Base-by-base conservation (phyloP, 2,888 invertebrate genomes). In the Antheraea yamamai region DNA sequence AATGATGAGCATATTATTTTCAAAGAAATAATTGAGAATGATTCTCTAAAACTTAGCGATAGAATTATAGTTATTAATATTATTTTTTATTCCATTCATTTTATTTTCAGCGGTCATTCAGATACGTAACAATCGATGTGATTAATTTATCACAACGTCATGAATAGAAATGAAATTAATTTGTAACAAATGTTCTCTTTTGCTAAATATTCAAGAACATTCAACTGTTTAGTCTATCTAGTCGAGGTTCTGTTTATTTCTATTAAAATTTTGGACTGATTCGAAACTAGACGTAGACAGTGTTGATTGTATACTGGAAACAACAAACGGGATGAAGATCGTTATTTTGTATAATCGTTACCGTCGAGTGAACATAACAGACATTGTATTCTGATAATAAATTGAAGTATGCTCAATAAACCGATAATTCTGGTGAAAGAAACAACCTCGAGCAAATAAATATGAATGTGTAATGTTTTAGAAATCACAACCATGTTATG, bases 291-390 rank as follows among this genome's bases (percentile, higher is more conserved):
- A 39, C 39, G 30, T 12, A 30, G 26, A 18, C 68, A 7, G 68
- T 18, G 16, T 35, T 39, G 70, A 70, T 70, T 70, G 35, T 70
- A 70, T 39, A 70, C 39, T 39, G 8, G n/a, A 70, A 39, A 70
- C 39, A 20, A 20, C 18, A 12, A 70, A 39, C 70, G 39, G 39
- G 14, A 12, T 70, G 39, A 39, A 70, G 70, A 70, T 68, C 18
- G 16, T 35, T 35, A 39, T 39, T 39, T 39, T 39, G 70, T n/a
- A 35, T 70, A 70, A 70, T n/a, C n/a, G 39, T 10, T 6, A 70
- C 18, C n/a, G n/a, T 70, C 18, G 20, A 70, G n/a, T 39, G 39
- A 18, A 3, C 10, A 61, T 20, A 61, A 23, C 10, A 23, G 61
- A 23, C 4, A 23, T 30, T 16, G 64, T 16, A 39, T 70, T 70